phyloP scores from a whole-genome alignment of 92 coral and sea anemone species.

The Porites rus region DNA sequence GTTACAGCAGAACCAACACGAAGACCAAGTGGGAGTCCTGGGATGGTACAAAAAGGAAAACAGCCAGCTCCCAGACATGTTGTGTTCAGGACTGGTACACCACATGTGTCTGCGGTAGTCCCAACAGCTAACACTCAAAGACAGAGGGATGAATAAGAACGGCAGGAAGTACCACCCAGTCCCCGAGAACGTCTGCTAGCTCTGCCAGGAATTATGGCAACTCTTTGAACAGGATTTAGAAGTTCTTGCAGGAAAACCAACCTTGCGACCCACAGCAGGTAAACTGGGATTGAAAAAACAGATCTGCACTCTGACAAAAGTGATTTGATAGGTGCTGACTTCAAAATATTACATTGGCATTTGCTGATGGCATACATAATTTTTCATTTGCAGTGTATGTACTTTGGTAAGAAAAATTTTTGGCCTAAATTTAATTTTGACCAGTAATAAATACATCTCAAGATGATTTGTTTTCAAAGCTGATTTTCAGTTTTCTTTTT shows the following conservation, averaged over 20 bases:
- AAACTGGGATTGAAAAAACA: not conserved
- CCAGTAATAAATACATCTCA: too few species aligned
- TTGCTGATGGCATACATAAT: too few species aligned
- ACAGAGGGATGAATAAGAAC: not conserved
- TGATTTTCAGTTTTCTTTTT: too few species aligned
- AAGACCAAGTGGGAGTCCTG: not conserved
- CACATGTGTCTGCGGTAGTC: not conserved
- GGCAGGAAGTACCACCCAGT: not conserved
- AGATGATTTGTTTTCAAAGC: too few species aligned
- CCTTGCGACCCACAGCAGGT: constrained; percentile 17
- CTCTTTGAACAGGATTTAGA: constrained; percentile 20
- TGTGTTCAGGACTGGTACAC: not conserved
- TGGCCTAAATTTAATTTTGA: too few species aligned
- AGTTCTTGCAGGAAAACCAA: constrained; percentile 8
- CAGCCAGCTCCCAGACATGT: not conserved
- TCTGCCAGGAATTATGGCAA: constrained; percentile 20
- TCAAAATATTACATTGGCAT: too few species aligned
- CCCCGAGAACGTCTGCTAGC: constrained; percentile 4
- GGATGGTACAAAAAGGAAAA: not conserved
- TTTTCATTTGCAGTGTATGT: too few species aligned
- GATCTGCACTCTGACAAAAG: not conserved
- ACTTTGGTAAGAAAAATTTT: too few species aligned
- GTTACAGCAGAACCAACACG: not conserved
- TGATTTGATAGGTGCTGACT: too few species aligned
- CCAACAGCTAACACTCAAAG: not conserved